Base-by-base conservation (phyloP, 2,888 invertebrate genomes). In the Steinernema hermaphroditum region DNA sequence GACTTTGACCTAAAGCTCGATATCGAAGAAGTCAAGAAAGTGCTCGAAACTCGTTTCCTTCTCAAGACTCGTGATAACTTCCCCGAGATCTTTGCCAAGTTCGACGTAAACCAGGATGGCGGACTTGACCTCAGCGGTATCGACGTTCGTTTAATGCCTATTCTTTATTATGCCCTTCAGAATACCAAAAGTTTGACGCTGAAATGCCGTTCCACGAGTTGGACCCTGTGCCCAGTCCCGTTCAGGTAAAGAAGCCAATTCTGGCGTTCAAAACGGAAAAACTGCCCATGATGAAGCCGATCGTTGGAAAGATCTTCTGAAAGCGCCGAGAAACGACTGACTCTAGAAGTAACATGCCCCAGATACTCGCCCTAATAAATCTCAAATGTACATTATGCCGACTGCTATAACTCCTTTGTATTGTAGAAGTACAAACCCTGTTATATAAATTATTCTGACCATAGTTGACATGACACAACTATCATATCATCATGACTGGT, bases 181-280 rank as follows among this genome's bases (percentile, higher is more conserved):
- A 82, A 70, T 82, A 82, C 75, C 78, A 82, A 77, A 79, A 80
- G 54, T 81, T 82, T 74, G 82, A 82, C 72, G 73, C 77, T 19
- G 77, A 77, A 14, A 77, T 82, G 74, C 81, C 81, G 62, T 82
- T 82, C 76, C 81, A 82, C 6, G 80, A 82, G 74, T 77, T 81
- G 16, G 81, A 81, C 62, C 79, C 81, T 37, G 72, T 82, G 22
- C 54, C 72, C n/a, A 68, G 32, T 12, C 69, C 69, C 19, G 16
- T n/a, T 16, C 12, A 29, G 32, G 14, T 27, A n/a, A 27, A 50
- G 27, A 43, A 41, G 19, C 72, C 72, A 0, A 74, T 74, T 29
- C 32, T 74, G 19, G 43, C 69, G 16, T 50, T 74, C 54, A 75
- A 75, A 43, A 54, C 68, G 2, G 74, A 75, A 50, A 75, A 75